These are phyloP conservation scores for Leptinotarsa undecemlineata DNA, from an alignment of 1,140 invertebrate genomes.

Conservation along the genomic window DNA sequence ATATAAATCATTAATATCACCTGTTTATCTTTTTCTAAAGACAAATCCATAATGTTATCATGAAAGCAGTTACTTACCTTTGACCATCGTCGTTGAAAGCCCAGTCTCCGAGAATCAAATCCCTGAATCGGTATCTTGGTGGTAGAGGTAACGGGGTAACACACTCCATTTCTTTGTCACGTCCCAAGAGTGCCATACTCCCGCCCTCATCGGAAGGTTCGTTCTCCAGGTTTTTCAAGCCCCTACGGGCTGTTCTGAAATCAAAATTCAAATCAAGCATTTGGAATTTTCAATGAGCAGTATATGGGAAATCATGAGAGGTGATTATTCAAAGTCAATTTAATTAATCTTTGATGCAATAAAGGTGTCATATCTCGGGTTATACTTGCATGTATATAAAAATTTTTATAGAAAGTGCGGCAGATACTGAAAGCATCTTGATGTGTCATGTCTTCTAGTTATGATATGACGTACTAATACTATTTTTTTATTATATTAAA, in stretches of 20 bases:
- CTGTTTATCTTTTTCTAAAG: background rate
- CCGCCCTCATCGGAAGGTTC: slow-evolving; percentile 25
- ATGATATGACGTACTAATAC: too few species aligned
- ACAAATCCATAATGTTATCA: background rate
- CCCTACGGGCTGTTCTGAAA: slow-evolving; percentile 18
- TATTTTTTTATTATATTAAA: too few species aligned
- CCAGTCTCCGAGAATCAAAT: slow-evolving; percentile 78
- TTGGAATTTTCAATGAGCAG: too few species aligned
- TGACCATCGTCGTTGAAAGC: slow-evolving; percentile 77
- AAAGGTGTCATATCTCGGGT: too few species aligned
- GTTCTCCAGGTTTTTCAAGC: slow-evolving; percentile 33
- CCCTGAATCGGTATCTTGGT: slow-evolving; percentile 72
- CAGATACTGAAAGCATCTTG: too few species aligned
- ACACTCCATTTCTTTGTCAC: slow-evolving; percentile 46
- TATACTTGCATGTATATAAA: too few species aligned
- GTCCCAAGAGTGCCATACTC: slow-evolving; percentile 43
- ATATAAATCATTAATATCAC: background rate
- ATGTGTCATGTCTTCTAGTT: too few species aligned
- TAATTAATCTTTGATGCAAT: too few species aligned
- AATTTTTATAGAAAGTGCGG: too few species aligned
- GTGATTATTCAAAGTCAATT: too few species aligned
- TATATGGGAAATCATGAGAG: too few species aligned
- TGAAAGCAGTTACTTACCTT: slow-evolving; percentile 60
- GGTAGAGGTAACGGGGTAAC: slow-evolving; percentile 43
- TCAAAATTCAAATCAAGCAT: background rate